These are phyloP conservation scores for Eospalax fontanierii DNA, from an alignment of 2,797 vertebrate genomes.

Conservation along the genomic window DNA sequence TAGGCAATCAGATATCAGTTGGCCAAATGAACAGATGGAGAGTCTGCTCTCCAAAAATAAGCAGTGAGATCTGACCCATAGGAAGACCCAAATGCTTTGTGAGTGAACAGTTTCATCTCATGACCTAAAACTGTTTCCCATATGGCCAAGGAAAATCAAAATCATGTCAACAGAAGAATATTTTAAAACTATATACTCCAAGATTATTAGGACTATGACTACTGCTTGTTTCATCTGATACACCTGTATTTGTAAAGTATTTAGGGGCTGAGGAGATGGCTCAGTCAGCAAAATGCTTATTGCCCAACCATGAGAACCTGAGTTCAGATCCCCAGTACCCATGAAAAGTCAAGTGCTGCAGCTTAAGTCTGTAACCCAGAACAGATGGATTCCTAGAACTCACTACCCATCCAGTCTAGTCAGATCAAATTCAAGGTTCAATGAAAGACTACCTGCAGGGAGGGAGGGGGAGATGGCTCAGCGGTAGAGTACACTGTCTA, in stretches of 20 bases:
- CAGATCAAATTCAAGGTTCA: not conserved
- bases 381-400: not conserved
- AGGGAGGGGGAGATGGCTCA: no score
- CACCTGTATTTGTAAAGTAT: not conserved
- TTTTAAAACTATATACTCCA: not conserved
- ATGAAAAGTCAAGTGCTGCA: not conserved
- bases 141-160: slow-evolving; percentile 5
- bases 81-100: no score
- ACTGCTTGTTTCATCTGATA: not conserved
- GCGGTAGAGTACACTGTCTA: no score
- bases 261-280: not conserved
- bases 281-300: not conserved
- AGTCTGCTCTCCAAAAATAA: not conserved
- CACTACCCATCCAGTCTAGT: not conserved
- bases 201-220: not conserved
- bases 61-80: no score
- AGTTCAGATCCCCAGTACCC: not conserved
- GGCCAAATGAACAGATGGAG: not conserved
- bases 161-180: not conserved
- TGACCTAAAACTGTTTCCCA: slow-evolving; percentile 35
- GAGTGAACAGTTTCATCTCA: not conserved
- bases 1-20: not conserved
- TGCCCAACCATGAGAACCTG: no score
- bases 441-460: no score
- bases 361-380: no score